Conservation (phyloP, 2,888 invertebrate species). For the Spilosoma lubricipeda region DNA sequence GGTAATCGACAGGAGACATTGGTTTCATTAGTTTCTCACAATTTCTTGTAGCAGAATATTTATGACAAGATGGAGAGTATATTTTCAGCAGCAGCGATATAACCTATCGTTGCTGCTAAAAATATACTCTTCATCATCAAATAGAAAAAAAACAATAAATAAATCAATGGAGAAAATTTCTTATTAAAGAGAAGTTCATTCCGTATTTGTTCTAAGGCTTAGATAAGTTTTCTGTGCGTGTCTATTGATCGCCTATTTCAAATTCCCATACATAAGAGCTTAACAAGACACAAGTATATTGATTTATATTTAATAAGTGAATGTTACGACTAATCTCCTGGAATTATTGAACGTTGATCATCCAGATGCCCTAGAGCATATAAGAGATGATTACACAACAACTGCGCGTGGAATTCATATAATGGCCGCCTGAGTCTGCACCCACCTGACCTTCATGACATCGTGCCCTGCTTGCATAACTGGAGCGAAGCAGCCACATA, state of each 20-base stretch:
- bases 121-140: no score
- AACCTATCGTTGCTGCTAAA: no score
- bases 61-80: not conserved
- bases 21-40: not conserved
- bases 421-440: not conserved
- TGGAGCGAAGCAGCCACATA: not conserved
- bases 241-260: not conserved
- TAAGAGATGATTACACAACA: not conserved
- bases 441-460: not conserved
- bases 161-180: not conserved
- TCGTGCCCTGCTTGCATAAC: constrained; percentile 10
- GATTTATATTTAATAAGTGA: not conserved
- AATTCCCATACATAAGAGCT: not conserved
- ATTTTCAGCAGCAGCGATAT: no score
- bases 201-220: not conserved
- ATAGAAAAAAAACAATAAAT: not conserved
- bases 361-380: not conserved
- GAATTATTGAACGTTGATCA: constrained; percentile 1
- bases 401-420: constrained; percentile 5
- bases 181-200: not conserved
- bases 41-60: not conserved
- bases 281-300: not conserved
- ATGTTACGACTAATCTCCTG: not conserved
- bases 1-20: not conserved
- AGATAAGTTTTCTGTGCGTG: not conserved